Conservation (phyloP, 2,888 invertebrate genomes). For the Harpalus rubripes region DNA sequence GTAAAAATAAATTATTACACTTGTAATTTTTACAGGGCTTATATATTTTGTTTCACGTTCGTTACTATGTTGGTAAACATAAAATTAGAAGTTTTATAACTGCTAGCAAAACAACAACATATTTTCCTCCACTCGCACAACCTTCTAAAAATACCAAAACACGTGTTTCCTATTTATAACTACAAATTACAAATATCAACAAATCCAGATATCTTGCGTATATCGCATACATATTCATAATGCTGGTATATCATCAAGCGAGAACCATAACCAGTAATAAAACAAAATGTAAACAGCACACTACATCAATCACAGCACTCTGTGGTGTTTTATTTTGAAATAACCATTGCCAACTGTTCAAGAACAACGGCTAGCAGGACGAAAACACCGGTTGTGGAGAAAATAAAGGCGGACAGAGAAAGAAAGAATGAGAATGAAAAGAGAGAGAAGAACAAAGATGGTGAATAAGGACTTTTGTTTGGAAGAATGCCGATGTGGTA, state of each 20-base stretch:
- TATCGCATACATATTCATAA: not conserved
- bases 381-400: constrained; percentile 6
- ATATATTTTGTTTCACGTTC: too few relatives aligned
- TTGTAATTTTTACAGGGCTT: too few relatives aligned
- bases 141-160: constrained; percentile 14
- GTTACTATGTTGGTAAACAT: not conserved
- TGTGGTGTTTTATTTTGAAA: constrained; percentile 3
- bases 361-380: constrained; percentile 12
- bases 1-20: too few relatives aligned
- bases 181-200: constrained; percentile 2
- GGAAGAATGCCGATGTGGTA: not conserved
- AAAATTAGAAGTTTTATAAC: not conserved
- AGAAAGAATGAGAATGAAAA: not conserved
- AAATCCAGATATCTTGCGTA: not conserved
- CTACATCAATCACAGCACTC: constrained; percentile 23
- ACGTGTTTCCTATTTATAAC: constrained; percentile 1
- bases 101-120: not conserved
- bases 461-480: not conserved
- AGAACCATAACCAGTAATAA: constrained; percentile 11
- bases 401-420: constrained; percentile 3
- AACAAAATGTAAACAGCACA: constrained; percentile 26
- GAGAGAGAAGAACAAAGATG: constrained; percentile 12
- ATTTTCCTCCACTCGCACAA: not conserved
- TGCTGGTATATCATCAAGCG: not conserved
- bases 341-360: constrained; percentile 35